Evolutionary conservation across 1,140 invertebrate species (phyloP).

Genomic region (Parapsyche elsis): DNA sequence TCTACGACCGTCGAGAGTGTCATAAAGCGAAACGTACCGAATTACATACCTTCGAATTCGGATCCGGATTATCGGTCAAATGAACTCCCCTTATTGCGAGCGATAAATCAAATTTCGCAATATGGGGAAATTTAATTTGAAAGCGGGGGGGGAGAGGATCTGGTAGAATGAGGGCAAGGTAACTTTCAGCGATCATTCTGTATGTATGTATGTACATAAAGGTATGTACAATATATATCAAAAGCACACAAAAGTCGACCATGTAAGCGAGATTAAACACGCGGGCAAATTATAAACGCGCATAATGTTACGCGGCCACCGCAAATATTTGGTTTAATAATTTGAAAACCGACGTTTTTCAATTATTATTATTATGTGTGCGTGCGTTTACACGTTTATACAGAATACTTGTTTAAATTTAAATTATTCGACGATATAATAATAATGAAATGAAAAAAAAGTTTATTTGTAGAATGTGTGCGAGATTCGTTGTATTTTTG

Average conservation of each 20-base stretch:
- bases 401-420: background rate
- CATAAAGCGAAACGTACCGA: background rate
- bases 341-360: background rate
- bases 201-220: background rate
- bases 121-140: conserved; percentile 8
- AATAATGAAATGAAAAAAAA: too few species aligned
- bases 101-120: conserved; percentile 2
- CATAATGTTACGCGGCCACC: background rate
- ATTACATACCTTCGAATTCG: background rate
- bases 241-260: conserved; percentile 3
- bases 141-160: background rate
- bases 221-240: background rate
- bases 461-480: too few species aligned
- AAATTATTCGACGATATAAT: too few species aligned
- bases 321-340: conserved; percentile 9
- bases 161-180: background rate
- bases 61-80: background rate
- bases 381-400: background rate
- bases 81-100: conserved; percentile 1
- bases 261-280: conserved; percentile 7
- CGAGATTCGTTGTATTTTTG: too few species aligned
- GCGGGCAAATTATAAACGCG: conserved; percentile 10
- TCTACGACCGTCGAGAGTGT: background rate
- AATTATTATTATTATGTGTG: conserved; percentile 6
- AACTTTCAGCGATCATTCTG: background rate